Base-by-base conservation (phyloP, 2,888 invertebrate species). In the Schizaphis graminum region DNA sequence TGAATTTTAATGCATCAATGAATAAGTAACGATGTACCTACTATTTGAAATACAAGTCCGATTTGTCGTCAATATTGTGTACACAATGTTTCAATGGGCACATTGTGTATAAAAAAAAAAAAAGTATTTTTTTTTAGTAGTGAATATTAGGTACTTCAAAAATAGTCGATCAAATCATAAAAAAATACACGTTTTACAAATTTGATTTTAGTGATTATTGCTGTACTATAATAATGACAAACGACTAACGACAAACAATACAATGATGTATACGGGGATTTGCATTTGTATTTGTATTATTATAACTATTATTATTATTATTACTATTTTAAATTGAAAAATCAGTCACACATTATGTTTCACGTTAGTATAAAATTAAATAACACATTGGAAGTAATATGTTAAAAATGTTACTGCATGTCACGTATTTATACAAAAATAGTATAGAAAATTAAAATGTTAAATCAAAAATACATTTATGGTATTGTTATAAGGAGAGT, bases 211-310 rank as follows among this genome's bases (percentile, higher is more conserved):
- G 67, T 4, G 67, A 67, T 67, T 16, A 67, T 35, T 67, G n/a
- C 67, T 67, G n/a, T 67, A 67, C 67, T n/a, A 67, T 16, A 67
- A n/a, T 67, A 67, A 67, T 67, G 67, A 67, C 67, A 67, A n/a
- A 67, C 67, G n/a, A n/a, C 67, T n/a, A 35, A 67, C 67, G 67
- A n/a, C 16, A 67, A 67, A 67, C 67, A 67, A 67, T 67, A 35
- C 77, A 77, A 35, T 53, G 53, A 16, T 77, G 35, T 77, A 77
- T 35, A 35, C 3, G 21, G 77, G 35, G 21, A 77, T 35, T 77
- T 35, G 21, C 16, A 77, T 21, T 77, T 77, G 35, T 16, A 35
- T 77, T 77, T 77, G 77, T 35, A 35, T 21, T 77, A 57, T 26
- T 21, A 35, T 53, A 16, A 16, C 16, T 53, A 53, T 3, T 53